Percentiles rank a stretch among this genome's conserved stretches.
Evolutionary conservation across 2,888 invertebrate genomes (phyloP).

Genomic region (Acleris emargana): DNA sequence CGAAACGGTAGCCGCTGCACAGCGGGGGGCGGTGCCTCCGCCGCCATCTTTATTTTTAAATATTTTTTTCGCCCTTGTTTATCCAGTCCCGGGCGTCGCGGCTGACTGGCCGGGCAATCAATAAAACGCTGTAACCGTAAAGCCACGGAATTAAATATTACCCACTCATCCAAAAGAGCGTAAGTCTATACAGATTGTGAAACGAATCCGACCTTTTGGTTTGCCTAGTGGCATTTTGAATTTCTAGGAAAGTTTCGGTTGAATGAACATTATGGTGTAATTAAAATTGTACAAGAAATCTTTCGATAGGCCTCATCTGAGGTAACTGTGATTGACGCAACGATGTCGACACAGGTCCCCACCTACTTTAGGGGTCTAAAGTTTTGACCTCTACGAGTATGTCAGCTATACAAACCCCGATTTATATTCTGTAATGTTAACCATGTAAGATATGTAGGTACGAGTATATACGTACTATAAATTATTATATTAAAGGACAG

Average conservation of each 20-base stretch:
- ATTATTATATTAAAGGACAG: too few species aligned
- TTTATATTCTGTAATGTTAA: too few species aligned
- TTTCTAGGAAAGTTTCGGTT: slow-evolving; percentile 53
- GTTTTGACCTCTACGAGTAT: too few species aligned
- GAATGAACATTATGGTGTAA: slow-evolving; percentile 50
- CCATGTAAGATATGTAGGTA: too few species aligned
- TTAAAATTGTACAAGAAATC: slow-evolving; percentile 51
- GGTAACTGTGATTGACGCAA: slow-evolving; percentile 26
- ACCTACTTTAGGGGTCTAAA: neutral
- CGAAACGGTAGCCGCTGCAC: slow-evolving; percentile 76
- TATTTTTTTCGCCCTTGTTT: slow-evolving; percentile 78
- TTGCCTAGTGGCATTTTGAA: slow-evolving; percentile 42
- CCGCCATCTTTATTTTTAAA: slow-evolving; percentile 77
- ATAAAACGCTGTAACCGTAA: slow-evolving; percentile 76
- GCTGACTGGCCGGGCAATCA: slow-evolving; percentile 77
- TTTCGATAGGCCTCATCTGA: slow-evolving; percentile 35
- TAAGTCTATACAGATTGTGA: slow-evolving; percentile 23
- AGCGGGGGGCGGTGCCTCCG: slow-evolving; percentile 76
- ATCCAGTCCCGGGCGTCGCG: slow-evolving; percentile 74
- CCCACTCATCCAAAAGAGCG: slow-evolving; percentile 34
- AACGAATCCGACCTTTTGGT: neutral
- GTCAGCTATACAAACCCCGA: too few species aligned
- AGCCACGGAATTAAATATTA: slow-evolving; percentile 76
- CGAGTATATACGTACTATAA: too few species aligned
- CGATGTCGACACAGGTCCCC: slow-evolving; percentile 8